Percentiles rank a stretch among this genome's conserved stretches.
Evolutionary conservation across 1,140 invertebrate genomes (phyloP).

Genomic region (Pogonomyrmex barbatus): DNA sequence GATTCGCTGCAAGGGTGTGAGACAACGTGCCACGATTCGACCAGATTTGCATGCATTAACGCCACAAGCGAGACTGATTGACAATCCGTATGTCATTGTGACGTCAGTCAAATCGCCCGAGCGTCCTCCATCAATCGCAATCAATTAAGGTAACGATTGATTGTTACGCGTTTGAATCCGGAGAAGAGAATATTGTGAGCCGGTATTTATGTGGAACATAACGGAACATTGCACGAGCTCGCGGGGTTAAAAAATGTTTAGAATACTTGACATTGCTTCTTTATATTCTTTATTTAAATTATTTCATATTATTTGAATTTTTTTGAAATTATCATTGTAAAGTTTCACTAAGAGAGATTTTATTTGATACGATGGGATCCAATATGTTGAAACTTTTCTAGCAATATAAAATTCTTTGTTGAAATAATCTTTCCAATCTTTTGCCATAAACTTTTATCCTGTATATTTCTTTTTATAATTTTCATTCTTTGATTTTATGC

Average conservation of each 20-base stretch:
- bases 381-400: background rate
- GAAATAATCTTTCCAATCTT: background rate
- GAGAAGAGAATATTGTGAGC: conserved; percentile 72
- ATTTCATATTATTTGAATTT: background rate
- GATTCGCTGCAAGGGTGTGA: conserved; percentile 70
- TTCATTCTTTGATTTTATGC: background rate
- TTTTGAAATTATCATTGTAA: background rate
- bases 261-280: conserved; percentile 2
- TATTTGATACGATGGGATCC: conserved; percentile 2
- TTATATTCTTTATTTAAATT: conserved; percentile 26
- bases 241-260: conserved; percentile 47
- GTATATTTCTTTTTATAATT: background rate
- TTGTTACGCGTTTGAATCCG: conserved; percentile 79
- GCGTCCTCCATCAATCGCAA: conserved; percentile 80
- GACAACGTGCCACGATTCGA: conserved; percentile 75
- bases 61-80: conserved; percentile 85
- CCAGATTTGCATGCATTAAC: conserved; percentile 85
- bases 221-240: conserved; percentile 63
- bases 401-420: background rate
- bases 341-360: background rate
- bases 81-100: conserved; percentile 85
- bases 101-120: conserved; percentile 81
- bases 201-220: conserved; percentile 71
- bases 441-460: background rate
- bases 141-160: conserved; percentile 85